These are phyloP conservation scores for Poecilia velifera DNA, from an alignment of 2,797 vertebrate species.

Conservation along the genomic window DNA sequence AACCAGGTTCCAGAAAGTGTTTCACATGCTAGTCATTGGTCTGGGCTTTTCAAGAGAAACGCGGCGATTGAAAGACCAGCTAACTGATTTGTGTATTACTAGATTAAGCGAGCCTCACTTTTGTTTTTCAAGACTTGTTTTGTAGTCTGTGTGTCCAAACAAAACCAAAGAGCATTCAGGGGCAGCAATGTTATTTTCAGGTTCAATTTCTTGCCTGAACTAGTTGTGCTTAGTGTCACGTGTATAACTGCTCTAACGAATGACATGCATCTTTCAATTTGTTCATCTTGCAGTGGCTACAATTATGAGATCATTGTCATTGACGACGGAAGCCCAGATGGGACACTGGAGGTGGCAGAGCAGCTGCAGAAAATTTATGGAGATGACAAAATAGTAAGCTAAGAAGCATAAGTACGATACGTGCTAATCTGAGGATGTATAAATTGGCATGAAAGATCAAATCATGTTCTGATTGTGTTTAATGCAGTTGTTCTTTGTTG, in stretches of 20 bases:
- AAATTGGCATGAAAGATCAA: too few relatives aligned
- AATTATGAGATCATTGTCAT: conserved; percentile 94
- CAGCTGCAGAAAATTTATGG: conserved; percentile 94
- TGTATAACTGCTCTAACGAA: neutral
- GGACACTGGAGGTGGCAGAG: conserved; percentile 88
- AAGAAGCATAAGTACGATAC: neutral
- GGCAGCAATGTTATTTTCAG: neutral
- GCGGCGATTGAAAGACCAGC: too few relatives aligned
- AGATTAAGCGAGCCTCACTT: neutral
- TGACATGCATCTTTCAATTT: neutral
- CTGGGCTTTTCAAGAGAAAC: too few relatives aligned
- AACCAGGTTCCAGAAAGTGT: neutral
- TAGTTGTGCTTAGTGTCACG: neutral
- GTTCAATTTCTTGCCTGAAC: neutral
- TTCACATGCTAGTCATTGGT: neutral
- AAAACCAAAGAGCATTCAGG: neutral
- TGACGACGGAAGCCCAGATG: conserved; percentile 97
- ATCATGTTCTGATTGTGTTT: neutral
- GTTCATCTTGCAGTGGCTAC: conserved; percentile 81
- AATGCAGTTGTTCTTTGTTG: neutral
- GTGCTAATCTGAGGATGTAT: neutral
- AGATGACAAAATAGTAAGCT: conserved; percentile 92
- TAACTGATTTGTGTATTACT: neutral
- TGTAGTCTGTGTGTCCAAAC: neutral
- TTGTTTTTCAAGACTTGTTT: neutral